phyloP scores from a whole-genome alignment of 2,888 invertebrate genomes.

The Athalia cordata region DNA sequence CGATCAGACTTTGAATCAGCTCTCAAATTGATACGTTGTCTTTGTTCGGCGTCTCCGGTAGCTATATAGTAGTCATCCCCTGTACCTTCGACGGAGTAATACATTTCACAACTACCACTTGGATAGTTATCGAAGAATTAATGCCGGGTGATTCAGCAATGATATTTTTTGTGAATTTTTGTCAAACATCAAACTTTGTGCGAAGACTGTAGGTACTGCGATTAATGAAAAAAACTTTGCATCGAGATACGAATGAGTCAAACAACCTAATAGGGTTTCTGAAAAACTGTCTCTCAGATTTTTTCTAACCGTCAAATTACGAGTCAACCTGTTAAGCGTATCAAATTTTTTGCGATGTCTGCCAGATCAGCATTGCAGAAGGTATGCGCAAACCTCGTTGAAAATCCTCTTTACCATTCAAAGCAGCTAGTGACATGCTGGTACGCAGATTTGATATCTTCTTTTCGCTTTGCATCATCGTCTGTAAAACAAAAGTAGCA shows the following conservation, averaged over 20 bases:
- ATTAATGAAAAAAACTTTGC: no score
- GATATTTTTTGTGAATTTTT: no score
- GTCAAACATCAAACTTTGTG: no score
- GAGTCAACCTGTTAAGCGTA: not conserved
- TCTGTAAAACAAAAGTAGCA: not conserved
- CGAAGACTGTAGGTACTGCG: no score
- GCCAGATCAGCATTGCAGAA: not conserved
- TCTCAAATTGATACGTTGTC: constrained; percentile 15
- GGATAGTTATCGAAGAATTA: no score
- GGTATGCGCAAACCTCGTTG: not conserved
- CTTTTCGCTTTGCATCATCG: not conserved
- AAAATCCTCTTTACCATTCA: not conserved
- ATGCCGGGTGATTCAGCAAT: no score
- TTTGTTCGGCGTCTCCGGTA: not conserved
- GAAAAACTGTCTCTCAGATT: not conserved
- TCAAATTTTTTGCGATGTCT: not conserved
- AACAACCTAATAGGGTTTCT: not conserved
- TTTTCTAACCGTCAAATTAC: not conserved
- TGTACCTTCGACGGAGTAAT: not conserved
- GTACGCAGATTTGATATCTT: not conserved
- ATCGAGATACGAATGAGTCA: no score
- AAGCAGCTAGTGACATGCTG: not conserved
- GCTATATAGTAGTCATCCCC: not conserved
- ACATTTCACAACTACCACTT: not conserved
- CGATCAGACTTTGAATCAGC: constrained; percentile 2